Evolutionary conservation across 2,888 invertebrate species (phyloP), one percentile per base, ranked within the genome.

Genomic region (Eupithecia subumbrata): DNA sequence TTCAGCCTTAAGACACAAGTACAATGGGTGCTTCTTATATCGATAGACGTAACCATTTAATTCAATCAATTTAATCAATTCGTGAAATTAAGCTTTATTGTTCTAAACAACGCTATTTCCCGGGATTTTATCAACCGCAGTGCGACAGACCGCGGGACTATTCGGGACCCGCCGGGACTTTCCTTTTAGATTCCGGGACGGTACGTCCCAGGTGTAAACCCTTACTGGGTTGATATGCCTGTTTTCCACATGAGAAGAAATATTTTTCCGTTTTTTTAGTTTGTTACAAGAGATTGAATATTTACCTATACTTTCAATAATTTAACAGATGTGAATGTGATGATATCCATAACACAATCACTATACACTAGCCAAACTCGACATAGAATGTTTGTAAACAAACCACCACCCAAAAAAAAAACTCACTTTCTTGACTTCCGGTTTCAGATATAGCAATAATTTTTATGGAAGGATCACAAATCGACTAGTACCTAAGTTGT

Each of bases 161-260:
- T 60, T 14, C 56, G 56, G 56, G n/a, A 56, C 48, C 52, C 56
- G 11, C 12, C 14, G 60, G 60, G 25, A 14, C 60, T 60, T 25
- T 60, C 56, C 56, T 56, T 25, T 60, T 25, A 60, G 60, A 60
- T 60, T 22, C 37, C 60, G 60, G 60, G 14, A 60, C 60, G 60
- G 25, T 56, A 7, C 3, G 56, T 60, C 60, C 60, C 60, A 60
- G 60, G 60, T 60, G 60, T 60, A 25, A 60, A 60, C 22, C 60
- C 60, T 25, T 25, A 3, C 56, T 22, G 60, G 60, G 60, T 60
- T 60, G 22, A 56, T 60, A 60, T 25, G 14, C 60, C 25, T 2
- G 60, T 60, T 60, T 60, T 60, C 60, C 60, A 60, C 22, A 5
- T 60, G 60, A 60, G 14, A 25, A 12, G 25, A 60, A 25, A 60